Percentiles rank a stretch among this genome's conserved stretches.
Evolutionary conservation across 2,113 vertebrate species (phyloP).

Genomic region (Limnothrissa miodon): DNA sequence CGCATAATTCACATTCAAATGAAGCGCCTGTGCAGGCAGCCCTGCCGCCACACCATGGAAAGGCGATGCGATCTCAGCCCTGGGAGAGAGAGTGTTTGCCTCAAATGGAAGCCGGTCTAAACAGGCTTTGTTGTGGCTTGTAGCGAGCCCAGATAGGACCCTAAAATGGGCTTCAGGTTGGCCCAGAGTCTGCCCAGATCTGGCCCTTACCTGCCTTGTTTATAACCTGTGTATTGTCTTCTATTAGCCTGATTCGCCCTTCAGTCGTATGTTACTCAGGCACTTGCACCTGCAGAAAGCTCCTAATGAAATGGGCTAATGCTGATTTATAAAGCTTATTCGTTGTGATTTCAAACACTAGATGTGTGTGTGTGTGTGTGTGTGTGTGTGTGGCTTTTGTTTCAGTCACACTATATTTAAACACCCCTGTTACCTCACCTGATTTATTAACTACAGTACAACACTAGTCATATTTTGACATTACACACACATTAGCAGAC

Average conservation of each 20-base stretch:
- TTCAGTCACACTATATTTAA: background rate
- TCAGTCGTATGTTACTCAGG: no score
- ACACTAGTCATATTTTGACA: background rate
- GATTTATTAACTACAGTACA: background rate
- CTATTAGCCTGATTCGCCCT: no score
- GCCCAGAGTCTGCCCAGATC: background rate
- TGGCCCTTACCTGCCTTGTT: no score
- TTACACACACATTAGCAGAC: background rate
- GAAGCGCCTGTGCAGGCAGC: conserved; percentile 6
- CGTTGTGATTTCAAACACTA: background rate
- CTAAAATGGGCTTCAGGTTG: no score
- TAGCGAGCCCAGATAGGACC: no score
- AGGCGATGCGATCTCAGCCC: background rate
- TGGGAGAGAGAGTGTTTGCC: background rate
- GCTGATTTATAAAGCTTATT: background rate
- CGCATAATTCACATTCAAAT: conserved; percentile 49
- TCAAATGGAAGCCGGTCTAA: background rate
- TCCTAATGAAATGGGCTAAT: background rate
- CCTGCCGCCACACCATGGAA: background rate
- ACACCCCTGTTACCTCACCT: background rate
- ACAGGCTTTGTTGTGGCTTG: background rate
- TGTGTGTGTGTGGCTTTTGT: no score
- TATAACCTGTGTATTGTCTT: no score
- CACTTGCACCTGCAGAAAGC: background rate
- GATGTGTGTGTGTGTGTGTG: background rate